Evolutionary conservation across 2,888 invertebrate genomes (phyloP), one percentile per base, ranked within the genome.

Genomic region (Gastracanthus pulcherrimus): DNA sequence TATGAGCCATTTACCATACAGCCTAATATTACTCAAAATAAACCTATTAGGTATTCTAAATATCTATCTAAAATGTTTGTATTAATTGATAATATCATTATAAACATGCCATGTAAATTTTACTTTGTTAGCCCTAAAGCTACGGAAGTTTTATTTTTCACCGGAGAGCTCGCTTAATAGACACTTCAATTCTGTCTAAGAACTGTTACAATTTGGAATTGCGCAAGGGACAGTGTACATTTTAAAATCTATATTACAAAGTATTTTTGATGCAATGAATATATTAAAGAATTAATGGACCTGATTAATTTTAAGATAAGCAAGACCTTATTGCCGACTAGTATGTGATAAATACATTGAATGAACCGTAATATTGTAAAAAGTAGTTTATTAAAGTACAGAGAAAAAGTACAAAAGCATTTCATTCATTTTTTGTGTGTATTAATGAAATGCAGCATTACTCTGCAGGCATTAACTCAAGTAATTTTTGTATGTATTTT

Each of bases 271-370:
- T 77, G 80, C 71, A 74, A 82, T 76, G 58, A 69, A 64, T 74
- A 51, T 78, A 45, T 69, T 60, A 70, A 69, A 75, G 9, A n/a
- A 38, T 29, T n/a, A 13, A 74, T 74, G 80, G 77, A 77, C 80
- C 80, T 82, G 80, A 82, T 80, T 82, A 82, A 76, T 80, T 71
- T 76, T 82, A 82, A 82, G 82, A 76, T 60, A 38, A 67, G n/a
- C n/a, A n/a, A 62, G 23, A 80, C 31, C 34, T 77, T 82, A 62
- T 78, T 75, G 23, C 23, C 29, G 29, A 77, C 67, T 19, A 72
- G 23, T 70, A 67, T 77, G 74, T 80, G 77, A 82, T 80, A 76
- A 75, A 34, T 70, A 64, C 23, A 48, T 48, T 72, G 45, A 75
- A 66, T 71, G 55, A 41, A 58, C 45, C 66, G 55, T 45, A 36